Evolutionary conservation across 2,888 invertebrate species (phyloP), one percentile per base, ranked within the genome.

Genomic region (Gastracanthus pulcherrimus): DNA sequence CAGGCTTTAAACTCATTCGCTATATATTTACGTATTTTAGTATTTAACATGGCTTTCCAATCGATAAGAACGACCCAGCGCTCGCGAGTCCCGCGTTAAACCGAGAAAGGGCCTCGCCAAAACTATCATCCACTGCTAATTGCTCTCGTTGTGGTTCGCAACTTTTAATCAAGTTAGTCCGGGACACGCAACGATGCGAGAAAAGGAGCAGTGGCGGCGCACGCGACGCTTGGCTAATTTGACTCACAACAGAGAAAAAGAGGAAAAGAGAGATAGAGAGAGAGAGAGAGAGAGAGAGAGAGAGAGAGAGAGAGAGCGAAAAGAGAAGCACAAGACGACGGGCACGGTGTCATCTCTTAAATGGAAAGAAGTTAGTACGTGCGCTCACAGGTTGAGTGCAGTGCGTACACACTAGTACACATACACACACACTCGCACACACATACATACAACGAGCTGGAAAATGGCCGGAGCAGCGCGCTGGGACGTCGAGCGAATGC

Each of bases 91-190:
- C 26, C 11, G 11, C 26, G 16, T 58, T 55, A 19, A 69, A 3
- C n/a, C 31, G 38, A 19, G 60, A 45, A 51, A 51, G 55, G n/a
- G 19, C 29, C 51, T 38, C 31, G 41, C 55, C 29, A 23, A 34
- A 26, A 19, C 31, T 45, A 72, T 77, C 62, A 31, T 62, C 51
- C 78, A 48, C 45, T 45, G 62, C 51, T 75, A 75, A 80, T 75
- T 80, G 69, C 75, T 70, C 62, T 66, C 69, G 41, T 75, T 80
- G 69, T 60, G 76, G 76, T 45, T 71, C 55, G 23, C 48, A 81
- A 81, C 48, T 76, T 77, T 81, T 77, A 77, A 77, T 77, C 77
- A 77, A 77, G 76, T 81, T 81, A 67, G 60, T 31, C 23, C 13
- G 26, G 4, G 7, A 48, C 74, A 70, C 64, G 75, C 80, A 64